Evolutionary conservation across 2,888 invertebrate species (phyloP).

Genomic region (Ptilodon capucinus): DNA sequence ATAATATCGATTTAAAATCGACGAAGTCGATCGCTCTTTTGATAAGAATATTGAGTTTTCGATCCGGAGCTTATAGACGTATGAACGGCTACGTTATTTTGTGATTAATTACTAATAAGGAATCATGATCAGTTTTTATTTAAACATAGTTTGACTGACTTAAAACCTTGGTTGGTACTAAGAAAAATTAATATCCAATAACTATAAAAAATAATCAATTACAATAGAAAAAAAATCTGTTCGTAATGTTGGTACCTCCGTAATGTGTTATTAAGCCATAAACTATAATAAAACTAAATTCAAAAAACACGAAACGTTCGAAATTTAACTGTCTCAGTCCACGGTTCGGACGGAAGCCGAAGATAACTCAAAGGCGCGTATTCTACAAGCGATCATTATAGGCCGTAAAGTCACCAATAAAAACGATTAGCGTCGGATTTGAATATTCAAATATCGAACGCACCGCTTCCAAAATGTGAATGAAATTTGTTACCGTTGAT

Average conservation of each 20-base stretch:
- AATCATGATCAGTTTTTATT: background rate
- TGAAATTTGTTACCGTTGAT: constrained; percentile 40
- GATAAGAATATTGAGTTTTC: constrained; percentile 21
- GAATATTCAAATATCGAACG: constrained; percentile 72
- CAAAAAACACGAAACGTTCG: background rate
- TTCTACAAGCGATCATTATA: constrained; percentile 66
- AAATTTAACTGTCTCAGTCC: background rate
- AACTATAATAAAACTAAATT: background rate
- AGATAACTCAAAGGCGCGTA: constrained; percentile 54
- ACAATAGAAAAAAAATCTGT: too few species aligned
- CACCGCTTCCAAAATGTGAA: constrained; percentile 57
- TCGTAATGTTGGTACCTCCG: background rate
- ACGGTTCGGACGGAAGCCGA: constrained; percentile 40
- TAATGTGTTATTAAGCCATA: background rate
- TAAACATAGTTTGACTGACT: too few species aligned
- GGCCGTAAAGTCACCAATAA: constrained; percentile 77
- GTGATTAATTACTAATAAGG: background rate
- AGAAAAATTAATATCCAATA: too few species aligned
- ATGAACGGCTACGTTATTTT: background rate
- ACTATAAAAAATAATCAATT: too few species aligned
- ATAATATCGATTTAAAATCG: constrained; percentile 54
- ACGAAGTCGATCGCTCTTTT: constrained; percentile 41
- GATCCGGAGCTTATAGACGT: constrained; percentile 12
- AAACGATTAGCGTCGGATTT: constrained; percentile 72
- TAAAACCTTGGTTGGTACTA: too few species aligned